A percentile compares a stretch with the other conserved stretches of the same genome.
Conservation (phyloP, 2,113 vertebrate species). For the Sinocyclocheilus grahami region DNA sequence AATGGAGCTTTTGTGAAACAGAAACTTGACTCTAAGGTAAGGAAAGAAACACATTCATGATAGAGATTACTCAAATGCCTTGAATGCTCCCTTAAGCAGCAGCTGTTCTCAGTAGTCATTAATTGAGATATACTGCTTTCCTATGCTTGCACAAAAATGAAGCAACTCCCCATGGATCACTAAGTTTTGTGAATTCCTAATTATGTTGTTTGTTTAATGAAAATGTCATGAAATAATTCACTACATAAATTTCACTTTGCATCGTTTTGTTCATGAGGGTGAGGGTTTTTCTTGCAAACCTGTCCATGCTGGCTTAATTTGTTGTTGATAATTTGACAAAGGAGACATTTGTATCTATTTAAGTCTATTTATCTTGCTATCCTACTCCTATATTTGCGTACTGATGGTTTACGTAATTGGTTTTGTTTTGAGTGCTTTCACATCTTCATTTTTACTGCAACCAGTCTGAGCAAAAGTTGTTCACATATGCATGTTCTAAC, state of each 20-base stretch:
- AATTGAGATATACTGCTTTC: neutral
- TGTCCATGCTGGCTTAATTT: neutral
- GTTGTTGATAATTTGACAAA: neutral
- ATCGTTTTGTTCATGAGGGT: neutral
- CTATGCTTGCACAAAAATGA: neutral
- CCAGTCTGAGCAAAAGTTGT: neutral
- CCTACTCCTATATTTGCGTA: neutral
- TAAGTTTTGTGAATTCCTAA: neutral
- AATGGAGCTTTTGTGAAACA: conserved; percentile 98
- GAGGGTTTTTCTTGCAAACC: neutral
- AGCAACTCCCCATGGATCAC: neutral
- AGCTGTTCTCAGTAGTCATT: neutral
- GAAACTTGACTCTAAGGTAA: conserved; percentile 97
- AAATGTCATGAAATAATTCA: neutral
- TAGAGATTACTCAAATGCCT: conserved; percentile 4
- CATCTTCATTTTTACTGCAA: neutral
- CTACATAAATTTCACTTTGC: neutral
- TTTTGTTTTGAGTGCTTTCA: neutral
- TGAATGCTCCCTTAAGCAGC: conserved; percentile 23
- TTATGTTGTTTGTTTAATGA: neutral
- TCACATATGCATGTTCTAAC: neutral
- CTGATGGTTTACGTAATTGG: neutral
- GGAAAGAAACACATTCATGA: conserved; percentile 37
- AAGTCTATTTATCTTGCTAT: neutral
- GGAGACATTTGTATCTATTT: neutral